phyloP scores from a whole-genome alignment of 2,888 invertebrate genomes.

The Sinohyriopsis cumingii region DNA sequence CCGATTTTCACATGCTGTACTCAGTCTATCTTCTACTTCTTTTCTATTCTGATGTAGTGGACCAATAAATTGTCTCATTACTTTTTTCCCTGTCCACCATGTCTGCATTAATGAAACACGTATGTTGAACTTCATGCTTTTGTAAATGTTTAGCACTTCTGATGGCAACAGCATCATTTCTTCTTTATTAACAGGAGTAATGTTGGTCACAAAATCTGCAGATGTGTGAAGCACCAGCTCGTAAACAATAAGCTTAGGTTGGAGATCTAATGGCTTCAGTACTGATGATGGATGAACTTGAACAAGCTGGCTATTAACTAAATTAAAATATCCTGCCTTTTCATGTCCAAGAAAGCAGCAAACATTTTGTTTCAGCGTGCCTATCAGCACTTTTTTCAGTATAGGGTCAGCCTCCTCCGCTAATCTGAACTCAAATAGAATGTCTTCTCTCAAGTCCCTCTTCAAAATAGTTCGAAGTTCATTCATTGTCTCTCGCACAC shows the following conservation, averaged over 20 bases:
- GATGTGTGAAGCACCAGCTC: slow-evolving; percentile 56
- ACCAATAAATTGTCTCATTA: slow-evolving; percentile 46
- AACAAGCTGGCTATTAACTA: slow-evolving; percentile 39
- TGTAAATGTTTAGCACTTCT: slow-evolving; percentile 29
- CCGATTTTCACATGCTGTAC: slow-evolving; percentile 17
- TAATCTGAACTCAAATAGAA: too few species aligned
- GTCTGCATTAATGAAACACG: slow-evolving; percentile 45
- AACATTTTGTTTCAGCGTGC: slow-evolving; percentile 47
- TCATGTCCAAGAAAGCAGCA: slow-evolving; percentile 57
- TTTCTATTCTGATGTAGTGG: slow-evolving; percentile 41
- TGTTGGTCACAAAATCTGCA: slow-evolving; percentile 53
- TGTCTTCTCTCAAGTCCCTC: too few species aligned
- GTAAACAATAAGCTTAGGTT: slow-evolving; percentile 60
- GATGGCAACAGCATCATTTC: slow-evolving; percentile 37
- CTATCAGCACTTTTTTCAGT: slow-evolving; percentile 51
- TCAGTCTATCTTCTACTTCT: slow-evolving; percentile 37
- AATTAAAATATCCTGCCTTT: slow-evolving; percentile 55
- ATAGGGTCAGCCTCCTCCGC: slow-evolving; percentile 17
- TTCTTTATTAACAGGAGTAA: slow-evolving; percentile 53
- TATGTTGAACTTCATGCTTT: slow-evolving; percentile 14
- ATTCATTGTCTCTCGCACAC: too few species aligned
- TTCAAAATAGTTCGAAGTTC: too few species aligned
- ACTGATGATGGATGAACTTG: slow-evolving; percentile 62
- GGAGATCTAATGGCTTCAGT: slow-evolving; percentile 39
- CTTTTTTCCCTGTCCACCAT: slow-evolving; percentile 42